Percentiles rank a stretch among this genome's conserved stretches.
phyloP scores from a whole-genome alignment of 2,797 vertebrate species.

The Trachops cirrhosus region DNA sequence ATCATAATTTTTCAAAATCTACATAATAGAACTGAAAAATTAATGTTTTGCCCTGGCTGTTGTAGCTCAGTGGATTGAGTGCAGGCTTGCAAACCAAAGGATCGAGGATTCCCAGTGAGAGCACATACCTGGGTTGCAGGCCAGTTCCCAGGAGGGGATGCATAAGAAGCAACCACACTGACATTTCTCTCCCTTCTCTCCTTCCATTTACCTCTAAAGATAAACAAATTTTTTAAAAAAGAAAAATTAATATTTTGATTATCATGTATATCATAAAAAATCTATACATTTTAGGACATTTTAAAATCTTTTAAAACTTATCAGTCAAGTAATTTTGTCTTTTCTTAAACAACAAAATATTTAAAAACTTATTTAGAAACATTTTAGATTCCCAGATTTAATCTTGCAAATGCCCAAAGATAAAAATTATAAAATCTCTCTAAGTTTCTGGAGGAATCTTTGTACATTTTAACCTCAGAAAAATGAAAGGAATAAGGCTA shows the following conservation, averaged over 20 bases:
- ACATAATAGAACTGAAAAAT: neutral
- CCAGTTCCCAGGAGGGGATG: no score
- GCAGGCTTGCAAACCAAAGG: no score
- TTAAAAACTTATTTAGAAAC: neutral
- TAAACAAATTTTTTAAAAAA: no score
- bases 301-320: neutral
- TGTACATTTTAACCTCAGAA: neutral
- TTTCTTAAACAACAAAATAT: conserved; percentile 4
- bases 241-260: neutral
- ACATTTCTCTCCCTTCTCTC: no score
- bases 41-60: neutral
- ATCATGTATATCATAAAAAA: neutral
- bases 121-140: no score
- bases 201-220: no score
- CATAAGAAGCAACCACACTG: no score
- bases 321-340: neutral
- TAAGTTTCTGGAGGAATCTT: neutral
- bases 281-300: neutral
- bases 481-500: neutral
- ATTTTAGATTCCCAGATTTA: neutral
- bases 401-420: neutral
- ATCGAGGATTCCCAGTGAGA: no score
- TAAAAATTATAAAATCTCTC: neutral
- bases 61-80: no score
- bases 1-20: neutral